Percentiles rank a stretch among this genome's conserved stretches.
Conservation (phyloP, 1,140 invertebrate species). For the Cotesia typhae region DNA sequence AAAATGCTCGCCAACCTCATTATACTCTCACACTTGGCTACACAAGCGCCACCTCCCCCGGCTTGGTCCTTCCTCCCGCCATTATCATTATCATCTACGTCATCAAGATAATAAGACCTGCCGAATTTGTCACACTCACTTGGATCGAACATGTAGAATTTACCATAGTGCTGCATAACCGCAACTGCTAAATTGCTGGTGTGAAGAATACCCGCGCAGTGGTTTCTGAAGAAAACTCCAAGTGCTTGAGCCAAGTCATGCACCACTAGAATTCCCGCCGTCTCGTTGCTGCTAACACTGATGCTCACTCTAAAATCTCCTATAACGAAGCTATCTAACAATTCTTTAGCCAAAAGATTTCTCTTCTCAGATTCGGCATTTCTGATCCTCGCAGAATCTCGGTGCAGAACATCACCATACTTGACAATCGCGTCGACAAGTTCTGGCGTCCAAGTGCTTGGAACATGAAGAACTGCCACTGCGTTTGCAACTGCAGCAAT, state of each 20-base stretch:
- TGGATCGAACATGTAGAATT: constrained; percentile 56
- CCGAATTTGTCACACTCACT: constrained; percentile 44
- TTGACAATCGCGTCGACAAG: constrained; percentile 48
- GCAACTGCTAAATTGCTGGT: constrained; percentile 46
- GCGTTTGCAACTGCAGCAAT: constrained; percentile 52
- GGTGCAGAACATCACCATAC: constrained; percentile 50
- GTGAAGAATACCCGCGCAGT: constrained; percentile 47
- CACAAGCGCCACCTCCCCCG: constrained; percentile 46
- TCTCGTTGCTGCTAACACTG: constrained; percentile 45
- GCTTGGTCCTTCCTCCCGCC: too few relatives aligned
- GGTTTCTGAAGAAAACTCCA: constrained; percentile 42
- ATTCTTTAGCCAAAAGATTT: constrained; percentile 49
- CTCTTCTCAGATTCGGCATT: constrained; percentile 40
- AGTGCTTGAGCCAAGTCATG: constrained; percentile 40
- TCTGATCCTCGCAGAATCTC: constrained; percentile 42
- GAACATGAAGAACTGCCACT: constrained; percentile 49
- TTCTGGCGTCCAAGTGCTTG: constrained; percentile 53
- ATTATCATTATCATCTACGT: too few relatives aligned
- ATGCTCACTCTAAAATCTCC: constrained; percentile 49
- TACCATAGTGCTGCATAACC: constrained; percentile 53
- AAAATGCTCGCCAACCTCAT: constrained; percentile 48
- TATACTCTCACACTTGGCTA: constrained; percentile 51
- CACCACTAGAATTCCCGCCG: constrained; percentile 45
- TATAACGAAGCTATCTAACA: constrained; percentile 50
- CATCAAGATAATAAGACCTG: constrained; percentile 17